Base-by-base conservation (phyloP, 2,888 invertebrate species). In the Orthosia gothica region DNA sequence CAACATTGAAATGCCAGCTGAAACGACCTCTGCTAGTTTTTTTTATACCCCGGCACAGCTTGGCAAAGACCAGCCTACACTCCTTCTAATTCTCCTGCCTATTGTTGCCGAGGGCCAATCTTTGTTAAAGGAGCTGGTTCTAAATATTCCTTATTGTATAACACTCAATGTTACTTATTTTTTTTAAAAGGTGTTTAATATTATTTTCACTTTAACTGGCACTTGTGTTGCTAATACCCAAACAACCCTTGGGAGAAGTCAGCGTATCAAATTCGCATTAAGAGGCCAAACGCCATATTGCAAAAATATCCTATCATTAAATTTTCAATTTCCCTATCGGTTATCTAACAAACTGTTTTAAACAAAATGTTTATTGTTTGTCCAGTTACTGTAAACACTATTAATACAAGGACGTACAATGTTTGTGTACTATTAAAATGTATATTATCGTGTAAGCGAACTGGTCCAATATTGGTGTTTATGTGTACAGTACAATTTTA, bases 381-480 rank as follows among this genome's bases (percentile, higher is more conserved):
- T 15, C 11, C 26, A 69, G 66, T 67, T 20, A 64, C 52, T 66
- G 52, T 73, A 67, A 79, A 79, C 67, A 74, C 74, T 73, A 78
- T 82, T 69, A 69, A n/a, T 59, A 73, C 62, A 73, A 18, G 65
- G 47, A 45, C 49, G 59, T 54, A 26, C 23, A 62, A 4, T 58
- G 67, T 70, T 81, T 55, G 65, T 49, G 7, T 32, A 80, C 18
- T 74, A 57, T 82, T 72, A 64, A 74, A 73, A 47, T 32, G 47
- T 67, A 16, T 40, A 66, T 68, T 49, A 40, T 12, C n/a, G 49
- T 67, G 83, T 74, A 40, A 67, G 62, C 66, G 52, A 64, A 81
- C 70, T 83, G 45, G 13, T 50, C 12, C 63, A 70, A 62, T 74
- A 81, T 58, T 16, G 23, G 23, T 74, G 78, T 77, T 77, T 70